A percentile compares a stretch with the other conserved stretches of the same genome.
Evolutionary conservation across 2,888 invertebrate genomes (phyloP).

Genomic region (Stenchaetothrips biformis): DNA sequence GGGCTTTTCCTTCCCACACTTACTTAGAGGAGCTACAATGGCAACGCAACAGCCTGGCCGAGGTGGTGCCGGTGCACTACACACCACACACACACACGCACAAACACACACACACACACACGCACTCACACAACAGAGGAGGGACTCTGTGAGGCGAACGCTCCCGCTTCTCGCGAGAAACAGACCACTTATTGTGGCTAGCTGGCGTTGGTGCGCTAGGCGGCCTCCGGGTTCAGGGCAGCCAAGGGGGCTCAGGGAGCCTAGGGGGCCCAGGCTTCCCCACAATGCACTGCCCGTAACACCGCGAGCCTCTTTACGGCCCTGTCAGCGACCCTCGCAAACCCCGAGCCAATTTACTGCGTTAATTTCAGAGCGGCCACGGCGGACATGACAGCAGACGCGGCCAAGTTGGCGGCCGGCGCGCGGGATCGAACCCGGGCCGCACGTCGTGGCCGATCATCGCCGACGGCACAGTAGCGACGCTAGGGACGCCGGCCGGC

Average conservation of each 20-base stretch:
- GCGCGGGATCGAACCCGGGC: neutral
- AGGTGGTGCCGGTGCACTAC: no score
- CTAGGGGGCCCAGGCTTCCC: neutral
- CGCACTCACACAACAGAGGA: neutral
- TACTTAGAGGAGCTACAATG: no score
- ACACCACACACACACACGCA: no score
- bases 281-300: conserved; percentile 12
- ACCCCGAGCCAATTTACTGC: neutral
- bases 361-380: neutral
- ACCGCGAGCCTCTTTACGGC: neutral
- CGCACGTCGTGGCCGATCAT: neutral
- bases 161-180: neutral
- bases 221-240: no score
- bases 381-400: neutral
- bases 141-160: neutral
- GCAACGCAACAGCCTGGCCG: no score
- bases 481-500: no score
- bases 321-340: neutral
- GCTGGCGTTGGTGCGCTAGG: neutral
- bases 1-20: no score
- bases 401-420: neutral
- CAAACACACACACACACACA: no score
- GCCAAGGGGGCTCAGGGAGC: no score
- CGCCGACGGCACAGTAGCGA: no score
- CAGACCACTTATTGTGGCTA: conserved; percentile 1